A percentile compares a stretch with the other conserved stretches of the same genome.
These are phyloP conservation scores for Hippolais icterina DNA, from an alignment of 2,113 vertebrate species.

Conservation along the genomic window DNA sequence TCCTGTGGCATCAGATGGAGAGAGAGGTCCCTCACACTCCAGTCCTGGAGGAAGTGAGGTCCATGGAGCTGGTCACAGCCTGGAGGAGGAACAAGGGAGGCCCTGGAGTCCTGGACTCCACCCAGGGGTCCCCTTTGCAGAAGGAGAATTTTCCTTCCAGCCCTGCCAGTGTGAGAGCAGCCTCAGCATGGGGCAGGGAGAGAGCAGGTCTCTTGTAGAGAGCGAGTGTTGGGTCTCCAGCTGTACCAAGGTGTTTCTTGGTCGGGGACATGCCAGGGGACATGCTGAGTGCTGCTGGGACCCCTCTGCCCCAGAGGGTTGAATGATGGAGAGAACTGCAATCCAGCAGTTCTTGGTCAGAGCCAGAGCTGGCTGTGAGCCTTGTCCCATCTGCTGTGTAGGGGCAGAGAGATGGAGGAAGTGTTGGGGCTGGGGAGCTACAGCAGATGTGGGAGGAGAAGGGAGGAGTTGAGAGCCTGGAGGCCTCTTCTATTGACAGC, in stretches of 20 bases:
- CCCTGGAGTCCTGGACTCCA: background rate
- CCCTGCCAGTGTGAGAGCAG: background rate
- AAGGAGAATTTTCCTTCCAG: background rate
- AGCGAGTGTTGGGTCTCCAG: background rate
- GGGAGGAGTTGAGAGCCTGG: background rate
- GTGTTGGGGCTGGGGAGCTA: background rate
- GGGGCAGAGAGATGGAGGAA: background rate
- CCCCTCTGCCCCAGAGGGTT: background rate
- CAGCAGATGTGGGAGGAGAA: background rate
- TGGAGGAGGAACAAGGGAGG: background rate
- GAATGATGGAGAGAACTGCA: background rate
- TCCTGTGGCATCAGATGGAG: background rate
- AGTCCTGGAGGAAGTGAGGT: background rate
- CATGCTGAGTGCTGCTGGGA: background rate
- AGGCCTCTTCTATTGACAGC: background rate
- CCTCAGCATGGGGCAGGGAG: background rate
- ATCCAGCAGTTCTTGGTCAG: background rate
- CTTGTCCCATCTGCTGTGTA: background rate
- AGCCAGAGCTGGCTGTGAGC: background rate
- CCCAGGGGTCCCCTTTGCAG: background rate
- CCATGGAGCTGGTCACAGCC: background rate
- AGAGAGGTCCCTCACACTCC: fast-evolving
- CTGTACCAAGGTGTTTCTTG: background rate
- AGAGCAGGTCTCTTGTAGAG: background rate
- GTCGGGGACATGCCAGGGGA: background rate